Evolutionary conservation across 2,888 invertebrate genomes (phyloP).

Genomic region (Cataglyphis cursor): DNA sequence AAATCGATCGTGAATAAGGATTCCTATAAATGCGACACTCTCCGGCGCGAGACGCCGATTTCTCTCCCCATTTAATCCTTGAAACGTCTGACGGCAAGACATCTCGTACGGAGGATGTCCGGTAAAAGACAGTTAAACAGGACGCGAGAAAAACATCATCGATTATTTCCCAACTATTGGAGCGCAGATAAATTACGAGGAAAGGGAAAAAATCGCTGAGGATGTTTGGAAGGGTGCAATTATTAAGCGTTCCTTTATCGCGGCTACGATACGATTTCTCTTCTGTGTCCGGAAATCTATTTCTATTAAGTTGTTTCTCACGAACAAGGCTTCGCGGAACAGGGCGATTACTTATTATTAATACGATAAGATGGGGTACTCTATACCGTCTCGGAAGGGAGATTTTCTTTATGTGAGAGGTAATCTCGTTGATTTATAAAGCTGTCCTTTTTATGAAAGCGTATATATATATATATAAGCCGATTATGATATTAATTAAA

Average conservation of each 20-base stretch:
- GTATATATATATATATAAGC: background rate
- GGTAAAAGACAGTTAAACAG: conserved; percentile 7
- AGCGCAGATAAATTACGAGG: conserved; percentile 53
- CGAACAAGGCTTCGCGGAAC: conserved; percentile 1
- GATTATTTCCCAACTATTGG: conserved; percentile 68
- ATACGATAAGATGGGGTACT: conserved; percentile 5
- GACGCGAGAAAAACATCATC: conserved; percentile 56
- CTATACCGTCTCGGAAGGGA: background rate
- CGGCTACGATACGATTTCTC: conserved; percentile 43
- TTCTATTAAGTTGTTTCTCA: conserved; percentile 40
- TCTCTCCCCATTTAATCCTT: conserved; percentile 40
- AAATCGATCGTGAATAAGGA: conserved; percentile 79
- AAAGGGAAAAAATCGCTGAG: conserved; percentile 53
- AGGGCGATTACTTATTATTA: conserved; percentile 46
- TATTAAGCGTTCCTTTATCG: conserved; percentile 47
- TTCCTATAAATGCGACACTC: conserved; percentile 51
- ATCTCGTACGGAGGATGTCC: conserved; percentile 25
- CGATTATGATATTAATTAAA: background rate
- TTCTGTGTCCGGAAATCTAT: conserved; percentile 39
- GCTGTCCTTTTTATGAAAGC: background rate
- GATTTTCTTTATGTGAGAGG: background rate
- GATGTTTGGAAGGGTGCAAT: conserved; percentile 24
- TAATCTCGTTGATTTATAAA: conserved; percentile 11
- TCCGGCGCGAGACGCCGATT: conserved; percentile 20
- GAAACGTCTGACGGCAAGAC: conserved; percentile 38